Percentiles rank a stretch among this genome's conserved stretches.
phyloP scores from a whole-genome alignment of 1,140 invertebrate species.

The Geopemphigus sp. region DNA sequence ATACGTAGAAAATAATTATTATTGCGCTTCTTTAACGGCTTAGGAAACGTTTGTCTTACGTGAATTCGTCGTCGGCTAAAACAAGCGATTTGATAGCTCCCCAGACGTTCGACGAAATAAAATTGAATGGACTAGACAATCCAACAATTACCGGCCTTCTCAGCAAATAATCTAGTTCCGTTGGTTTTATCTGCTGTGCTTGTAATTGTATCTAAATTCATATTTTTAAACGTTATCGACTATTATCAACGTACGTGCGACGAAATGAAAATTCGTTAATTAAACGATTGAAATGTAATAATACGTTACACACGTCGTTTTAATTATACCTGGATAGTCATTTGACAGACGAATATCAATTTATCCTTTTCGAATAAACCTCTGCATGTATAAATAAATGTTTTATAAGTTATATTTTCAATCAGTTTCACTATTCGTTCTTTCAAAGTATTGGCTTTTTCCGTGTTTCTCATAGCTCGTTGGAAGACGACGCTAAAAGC shows the following conservation, averaged over 20 bases:
- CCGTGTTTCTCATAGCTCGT: conserved; percentile 75
- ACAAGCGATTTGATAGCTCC: conserved; percentile 82
- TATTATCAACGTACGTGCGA: not conserved
- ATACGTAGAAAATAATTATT: not conserved
- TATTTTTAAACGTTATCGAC: not conserved
- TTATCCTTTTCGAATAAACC: conserved; percentile 93
- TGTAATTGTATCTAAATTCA: conserved; percentile 64
- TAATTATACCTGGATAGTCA: conserved; percentile 72
- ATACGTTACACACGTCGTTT: not conserved
- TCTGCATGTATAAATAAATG: conserved; percentile 84
- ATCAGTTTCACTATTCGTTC: conserved; percentile 76
- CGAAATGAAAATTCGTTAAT: not conserved
- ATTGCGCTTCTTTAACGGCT: not conserved
- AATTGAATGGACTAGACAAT: conserved; percentile 75
- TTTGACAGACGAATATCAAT: conserved; percentile 84
- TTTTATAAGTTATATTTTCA: conserved; percentile 82
- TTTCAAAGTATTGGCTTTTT: conserved; percentile 66
- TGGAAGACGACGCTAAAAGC: conserved; percentile 91
- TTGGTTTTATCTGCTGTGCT: conserved; percentile 65
- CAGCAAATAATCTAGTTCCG: conserved; percentile 85
- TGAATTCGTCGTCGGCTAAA: conserved; percentile 72
- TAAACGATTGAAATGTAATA: not conserved
- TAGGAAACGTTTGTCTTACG: conserved; percentile 49
- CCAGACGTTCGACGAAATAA: conserved; percentile 80
- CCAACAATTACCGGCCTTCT: conserved; percentile 70